These are phyloP conservation scores for Augiades crinisus DNA, from an alignment of 2,888 invertebrate genomes.

Conservation along the genomic window DNA sequence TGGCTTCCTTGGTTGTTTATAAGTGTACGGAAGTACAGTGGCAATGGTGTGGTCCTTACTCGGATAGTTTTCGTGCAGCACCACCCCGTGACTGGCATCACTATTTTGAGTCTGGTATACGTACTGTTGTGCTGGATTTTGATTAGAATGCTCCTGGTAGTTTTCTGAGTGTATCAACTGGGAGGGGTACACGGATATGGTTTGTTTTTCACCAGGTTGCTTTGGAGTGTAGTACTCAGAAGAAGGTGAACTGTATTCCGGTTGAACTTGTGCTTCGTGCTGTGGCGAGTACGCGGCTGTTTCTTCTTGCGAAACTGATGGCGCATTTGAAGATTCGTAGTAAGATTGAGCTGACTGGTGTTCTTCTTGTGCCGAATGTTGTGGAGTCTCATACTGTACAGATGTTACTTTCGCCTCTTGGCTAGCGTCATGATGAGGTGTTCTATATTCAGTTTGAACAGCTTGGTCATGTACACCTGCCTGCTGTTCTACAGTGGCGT, in stretches of 20 bases:
- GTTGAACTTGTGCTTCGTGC: slow-evolving; percentile 14
- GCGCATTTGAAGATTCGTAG: slow-evolving; percentile 32
- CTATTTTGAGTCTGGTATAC: slow-evolving; percentile 52
- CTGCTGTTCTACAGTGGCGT: slow-evolving; percentile 37
- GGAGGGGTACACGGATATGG: slow-evolving; percentile 46
- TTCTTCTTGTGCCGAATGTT: slow-evolving; percentile 29
- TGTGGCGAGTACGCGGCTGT: slow-evolving; percentile 21
- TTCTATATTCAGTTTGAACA: slow-evolving; percentile 44
- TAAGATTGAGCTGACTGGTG: slow-evolving; percentile 6
- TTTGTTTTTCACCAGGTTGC: slow-evolving; percentile 45
- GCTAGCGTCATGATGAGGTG: slow-evolving; percentile 41
- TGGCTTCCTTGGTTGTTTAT: slow-evolving; percentile 45
- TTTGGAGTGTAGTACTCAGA: slow-evolving; percentile 46
- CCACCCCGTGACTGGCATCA: slow-evolving; percentile 48
- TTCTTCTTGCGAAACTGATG: slow-evolving; percentile 36
- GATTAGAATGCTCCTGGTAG: slow-evolving; percentile 44
- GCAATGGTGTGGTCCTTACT: slow-evolving; percentile 81
- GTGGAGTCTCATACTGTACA: slow-evolving; percentile 38
- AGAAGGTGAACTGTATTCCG: slow-evolving; percentile 30
- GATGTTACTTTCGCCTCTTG: slow-evolving; percentile 41
- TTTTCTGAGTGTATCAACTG: slow-evolving; percentile 43
- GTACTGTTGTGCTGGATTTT: slow-evolving; percentile 49
- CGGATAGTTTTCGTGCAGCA: slow-evolving; percentile 81
- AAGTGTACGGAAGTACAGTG: slow-evolving; percentile 67
- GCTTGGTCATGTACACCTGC: slow-evolving; percentile 30